Percentiles rank a stretch among this genome's conserved stretches.
Evolutionary conservation across 2,797 vertebrate species (phyloP).

Genomic region (Ctenopoma multispine): DNA sequence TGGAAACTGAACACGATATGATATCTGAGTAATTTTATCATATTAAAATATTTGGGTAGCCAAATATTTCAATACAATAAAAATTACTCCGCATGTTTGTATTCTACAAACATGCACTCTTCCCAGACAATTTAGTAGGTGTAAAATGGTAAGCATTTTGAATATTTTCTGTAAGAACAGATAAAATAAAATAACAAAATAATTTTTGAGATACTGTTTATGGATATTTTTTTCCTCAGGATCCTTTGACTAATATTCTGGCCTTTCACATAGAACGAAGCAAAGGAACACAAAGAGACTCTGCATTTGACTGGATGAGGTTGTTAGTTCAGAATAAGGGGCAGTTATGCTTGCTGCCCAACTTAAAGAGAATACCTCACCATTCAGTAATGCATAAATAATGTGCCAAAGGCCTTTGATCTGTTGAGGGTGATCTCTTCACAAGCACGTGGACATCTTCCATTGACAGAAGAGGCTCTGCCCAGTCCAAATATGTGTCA

Average conservation of each 20-base stretch:
- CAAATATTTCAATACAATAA: no score
- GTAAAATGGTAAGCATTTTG: background rate
- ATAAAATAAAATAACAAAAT: background rate
- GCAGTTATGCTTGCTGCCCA: conserved; percentile 40
- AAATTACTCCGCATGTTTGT: no score
- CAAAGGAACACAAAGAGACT: conserved; percentile 31
- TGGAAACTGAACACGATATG: conserved; percentile 5
- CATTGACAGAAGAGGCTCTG: conserved; percentile 55
- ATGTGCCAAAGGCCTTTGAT: conserved; percentile 77
- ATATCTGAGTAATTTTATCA: no score
- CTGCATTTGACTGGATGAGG: conserved; percentile 56
- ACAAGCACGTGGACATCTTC: conserved; percentile 65
- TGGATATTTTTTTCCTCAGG: conserved; percentile 1
- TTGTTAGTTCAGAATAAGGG: conserved; percentile 65
- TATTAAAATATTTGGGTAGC: background rate
- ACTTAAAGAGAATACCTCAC: conserved; percentile 65
- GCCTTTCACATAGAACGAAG: conserved; percentile 21
- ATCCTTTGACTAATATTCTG: background rate
- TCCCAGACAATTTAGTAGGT: background rate
- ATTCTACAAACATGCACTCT: background rate
- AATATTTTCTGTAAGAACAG: background rate
- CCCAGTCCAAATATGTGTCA: conserved; percentile 74
- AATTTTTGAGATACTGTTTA: background rate
- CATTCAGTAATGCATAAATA: conserved; percentile 71
- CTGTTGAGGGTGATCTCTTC: conserved; percentile 72